Evolutionary conservation across 2,797 vertebrate species (phyloP), one percentile per base, ranked within the genome.

Genomic region (Buphagus erythrorhynchus): DNA sequence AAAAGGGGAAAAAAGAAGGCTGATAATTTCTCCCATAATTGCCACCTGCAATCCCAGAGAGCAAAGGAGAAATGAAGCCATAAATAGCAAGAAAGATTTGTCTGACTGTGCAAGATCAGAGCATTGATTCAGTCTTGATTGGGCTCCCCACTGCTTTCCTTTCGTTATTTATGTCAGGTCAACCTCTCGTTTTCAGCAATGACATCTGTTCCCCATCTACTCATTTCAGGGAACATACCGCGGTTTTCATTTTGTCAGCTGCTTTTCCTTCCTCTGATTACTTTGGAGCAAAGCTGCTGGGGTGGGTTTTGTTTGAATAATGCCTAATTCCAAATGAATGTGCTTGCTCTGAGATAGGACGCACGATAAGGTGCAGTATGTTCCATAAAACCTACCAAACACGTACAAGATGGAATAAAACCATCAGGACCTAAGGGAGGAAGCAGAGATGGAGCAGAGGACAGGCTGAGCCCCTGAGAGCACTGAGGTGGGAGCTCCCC

Each of bases 101-200:
- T 93, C 93, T 71, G 65, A 78, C 93, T 76, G 73, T 63, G 88
- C 76, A 69, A 94, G 92, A 96, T 94, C 86, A 88, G 85, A 96
- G 79, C 82, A 62, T 43, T 86, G 95, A 93, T 95, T 97, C 82
- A 86, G 88, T 67, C 93, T 93, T 96, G 96, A 97, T 85, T 96
- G 67, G 79, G 35, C 92, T 96, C 88, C 96, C 94, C 72, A 40
- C 82, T 1, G 36, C 73, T 85, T 79, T 69, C 80, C 61, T 85
- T 85, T 58, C 0, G 1, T 92, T 95, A 86, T 92, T 96, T 91
- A 85, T 90, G 91, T 94, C 90, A 90, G 84, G 88, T 97, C 95
- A 93, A 92, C 84, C 93, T 92, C 88, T 93, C 71, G 21, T 61
- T 96, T 90, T 80, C 83, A 86, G 90, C 81, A 73, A 0, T 59